Evolutionary conservation across 2,888 invertebrate species (phyloP).

Genomic region (Nephrotoma appendiculata): DNA sequence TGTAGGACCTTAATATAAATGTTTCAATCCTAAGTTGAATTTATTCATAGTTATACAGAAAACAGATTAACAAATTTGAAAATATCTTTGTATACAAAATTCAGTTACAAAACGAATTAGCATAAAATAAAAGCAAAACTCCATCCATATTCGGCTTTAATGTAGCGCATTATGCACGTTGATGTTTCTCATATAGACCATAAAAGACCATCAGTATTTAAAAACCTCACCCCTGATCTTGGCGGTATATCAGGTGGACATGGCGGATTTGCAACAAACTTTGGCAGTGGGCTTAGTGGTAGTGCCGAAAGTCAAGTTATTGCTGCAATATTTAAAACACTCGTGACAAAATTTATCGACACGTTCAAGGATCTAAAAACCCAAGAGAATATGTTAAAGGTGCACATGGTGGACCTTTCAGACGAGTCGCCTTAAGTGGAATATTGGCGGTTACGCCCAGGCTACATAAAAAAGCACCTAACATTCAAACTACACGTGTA

Average conservation of each 20-base stretch:
- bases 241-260: conserved; percentile 35
- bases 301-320: conserved; percentile 82
- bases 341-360: conserved; percentile 77
- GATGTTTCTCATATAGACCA: conserved; percentile 24
- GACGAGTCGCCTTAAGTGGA: conserved; percentile 83
- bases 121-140: neutral
- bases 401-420: conserved; percentile 87
- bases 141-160: conserved; percentile 14
- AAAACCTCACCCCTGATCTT: conserved; percentile 45
- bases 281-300: conserved; percentile 63
- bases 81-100: neutral
- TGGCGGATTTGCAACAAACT: conserved; percentile 75
- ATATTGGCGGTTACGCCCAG: conserved; percentile 77
- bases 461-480: conserved; percentile 57
- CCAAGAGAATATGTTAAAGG: conserved; percentile 92
- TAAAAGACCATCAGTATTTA: conserved; percentile 34
- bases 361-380: conserved; percentile 73
- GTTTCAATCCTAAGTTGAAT: too few relatives aligned
- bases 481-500: conserved; percentile 71
- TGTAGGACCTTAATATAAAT: too few relatives aligned
- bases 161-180: conserved; percentile 20
- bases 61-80: neutral
- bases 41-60: too few relatives aligned
- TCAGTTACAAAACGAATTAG: neutral
- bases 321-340: conserved; percentile 70